A percentile compares a stretch with the other conserved stretches of the same genome.
phyloP scores from a whole-genome alignment of 2,797 vertebrate species.

The Acrocephalus scirpaceus region DNA sequence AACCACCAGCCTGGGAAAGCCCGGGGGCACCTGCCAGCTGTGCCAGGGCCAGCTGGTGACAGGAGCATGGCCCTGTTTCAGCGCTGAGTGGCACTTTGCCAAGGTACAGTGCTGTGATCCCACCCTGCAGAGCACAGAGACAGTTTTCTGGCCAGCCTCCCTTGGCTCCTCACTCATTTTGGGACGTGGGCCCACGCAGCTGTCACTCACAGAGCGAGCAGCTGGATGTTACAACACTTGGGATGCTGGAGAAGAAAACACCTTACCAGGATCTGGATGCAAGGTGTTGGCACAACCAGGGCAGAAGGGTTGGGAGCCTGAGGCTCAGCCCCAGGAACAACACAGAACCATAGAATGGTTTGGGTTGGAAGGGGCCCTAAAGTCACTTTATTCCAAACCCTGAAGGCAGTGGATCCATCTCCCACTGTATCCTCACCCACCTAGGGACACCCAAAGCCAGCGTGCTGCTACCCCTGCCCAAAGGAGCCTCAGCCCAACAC shows the following conservation, averaged over 20 bases:
- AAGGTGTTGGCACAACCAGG: background rate
- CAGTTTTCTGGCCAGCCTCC: background rate
- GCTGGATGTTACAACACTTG: background rate
- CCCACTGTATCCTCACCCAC: background rate
- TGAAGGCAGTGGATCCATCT: background rate
- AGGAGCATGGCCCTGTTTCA: background rate
- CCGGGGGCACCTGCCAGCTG: background rate
- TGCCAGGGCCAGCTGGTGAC: background rate
- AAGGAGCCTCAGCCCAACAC: rapidly evolving
- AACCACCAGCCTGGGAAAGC: background rate
- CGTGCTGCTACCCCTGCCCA: rapidly evolving
- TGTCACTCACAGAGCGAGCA: background rate
- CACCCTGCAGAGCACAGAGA: background rate
- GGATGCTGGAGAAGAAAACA: background rate
- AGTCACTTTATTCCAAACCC: background rate
- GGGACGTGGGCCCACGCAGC: background rate
- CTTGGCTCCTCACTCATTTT: background rate
- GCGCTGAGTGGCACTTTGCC: background rate
- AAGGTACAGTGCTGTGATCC: background rate
- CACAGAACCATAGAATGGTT: rapidly evolving
- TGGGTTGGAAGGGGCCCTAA: background rate
- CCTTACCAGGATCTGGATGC: background rate
- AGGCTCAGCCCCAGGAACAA: background rate
- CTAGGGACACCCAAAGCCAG: background rate
- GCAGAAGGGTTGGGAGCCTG: background rate